Base-by-base conservation (phyloP, 2,888 invertebrate species). In the Drosophila tripunctata region DNA sequence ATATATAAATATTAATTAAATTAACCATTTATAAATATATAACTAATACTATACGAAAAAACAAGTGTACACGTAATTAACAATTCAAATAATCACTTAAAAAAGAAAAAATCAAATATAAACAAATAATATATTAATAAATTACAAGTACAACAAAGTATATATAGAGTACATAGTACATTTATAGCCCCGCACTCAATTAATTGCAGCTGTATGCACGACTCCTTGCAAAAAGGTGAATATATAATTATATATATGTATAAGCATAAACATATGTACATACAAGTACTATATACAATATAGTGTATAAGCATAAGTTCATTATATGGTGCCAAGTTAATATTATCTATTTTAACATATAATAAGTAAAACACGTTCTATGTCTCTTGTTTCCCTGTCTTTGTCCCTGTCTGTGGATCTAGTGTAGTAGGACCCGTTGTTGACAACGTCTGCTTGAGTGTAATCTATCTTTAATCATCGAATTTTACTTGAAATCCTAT, bases 161-260 rank as follows among this genome's bases (percentile, higher is more conserved):
- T n/a, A 71, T 60, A 67, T 60, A 75, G 66, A 66, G 56, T 71
- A 27, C 31, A 31, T 31, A 60, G 51, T 72, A 74, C 58, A 67
- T 76, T 72, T 69, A 70, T 75, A 55, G 55, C 52, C 60, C 75
- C 81, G 76, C 81, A 81, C 87, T 71, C 71, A 69, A 87, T 68
- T 66, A 80, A 80, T 81, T 77, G 86, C 74, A 82, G 83, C 88
- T 85, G 83, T 82, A 83, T 83, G 83, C 88, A 83, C 83, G 88
- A 76, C 85, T 87, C 88, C 79, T 87, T 83, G 74, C 88, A 87
- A 43, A 85, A 78, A 83, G 83, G 83, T 83, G 83, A 83, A 83
- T 83, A 83, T 83, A 83, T 61, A 58, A 51, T 66, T 44, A 62
- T 71, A 72, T 67, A 48, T 44, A 62, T 71, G 70, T 67, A 48